phyloP scores from a whole-genome alignment of 1,140 invertebrate genomes.

The Heterodera schachtii region DNA sequence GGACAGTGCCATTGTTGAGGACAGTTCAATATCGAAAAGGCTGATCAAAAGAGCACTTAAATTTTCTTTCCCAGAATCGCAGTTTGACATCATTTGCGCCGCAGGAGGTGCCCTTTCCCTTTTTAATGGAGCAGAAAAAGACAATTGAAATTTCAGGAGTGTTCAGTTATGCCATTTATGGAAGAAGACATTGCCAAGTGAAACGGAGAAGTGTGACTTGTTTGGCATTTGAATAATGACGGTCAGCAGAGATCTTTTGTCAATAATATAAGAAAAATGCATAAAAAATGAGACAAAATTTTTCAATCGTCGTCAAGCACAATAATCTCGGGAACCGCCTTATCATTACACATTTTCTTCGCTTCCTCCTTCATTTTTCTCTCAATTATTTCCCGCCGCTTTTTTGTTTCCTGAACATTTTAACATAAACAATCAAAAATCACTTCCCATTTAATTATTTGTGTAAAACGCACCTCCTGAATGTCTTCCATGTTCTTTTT shows the following conservation, averaged over 20 bases:
- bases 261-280: background rate
- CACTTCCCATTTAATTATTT: too few relatives aligned
- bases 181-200: conserved; percentile 49
- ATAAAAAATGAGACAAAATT: background rate
- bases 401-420: background rate
- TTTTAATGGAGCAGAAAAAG: background rate
- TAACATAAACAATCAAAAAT: background rate
- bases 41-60: conserved; percentile 47
- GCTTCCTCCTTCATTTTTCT: background rate
- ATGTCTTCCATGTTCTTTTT: background rate
- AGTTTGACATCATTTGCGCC: conserved; percentile 51
- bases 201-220: conserved; percentile 49
- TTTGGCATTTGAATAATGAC: conserved; percentile 47
- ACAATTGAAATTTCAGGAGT: conserved; percentile 30
- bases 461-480: conserved; percentile 18
- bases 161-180: conserved; percentile 51
- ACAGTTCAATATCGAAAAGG: conserved; percentile 49
- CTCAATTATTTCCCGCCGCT: conserved; percentile 7
- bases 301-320: background rate
- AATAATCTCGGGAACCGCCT: background rate
- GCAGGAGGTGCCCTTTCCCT: background rate
- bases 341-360: background rate
- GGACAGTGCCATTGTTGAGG: conserved; percentile 42
- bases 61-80: conserved; percentile 38
- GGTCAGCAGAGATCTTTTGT: background rate